phyloP scores from a whole-genome alignment of 1,140 invertebrate species.

The Aphis craccivora region DNA sequence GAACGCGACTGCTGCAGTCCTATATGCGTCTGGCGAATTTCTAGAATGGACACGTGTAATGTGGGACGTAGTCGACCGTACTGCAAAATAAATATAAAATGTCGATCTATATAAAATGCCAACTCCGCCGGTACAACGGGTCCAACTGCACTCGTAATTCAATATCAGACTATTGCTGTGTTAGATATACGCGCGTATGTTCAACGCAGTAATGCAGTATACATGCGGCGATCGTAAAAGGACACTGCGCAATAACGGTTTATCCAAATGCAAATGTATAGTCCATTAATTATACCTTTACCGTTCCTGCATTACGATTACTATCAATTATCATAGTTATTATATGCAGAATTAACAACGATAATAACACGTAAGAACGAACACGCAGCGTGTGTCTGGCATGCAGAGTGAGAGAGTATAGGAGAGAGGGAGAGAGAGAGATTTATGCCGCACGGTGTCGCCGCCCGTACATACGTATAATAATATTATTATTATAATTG shows the following conservation, averaged over 20 bases:
- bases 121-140: background rate
- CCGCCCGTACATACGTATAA: background rate
- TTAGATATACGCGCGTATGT: background rate
- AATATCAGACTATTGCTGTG: background rate
- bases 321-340: constrained; percentile 16
- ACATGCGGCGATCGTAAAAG: constrained; percentile 19
- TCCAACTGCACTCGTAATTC: background rate
- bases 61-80: background rate
- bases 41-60: background rate
- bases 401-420: background rate
- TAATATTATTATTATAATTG: constrained; percentile 8
- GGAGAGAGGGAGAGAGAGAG: background rate
- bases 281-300: constrained; percentile 38
- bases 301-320: background rate
- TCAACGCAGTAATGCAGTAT: background rate
- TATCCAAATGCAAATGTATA: constrained; percentile 22
- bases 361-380: constrained; percentile 35
- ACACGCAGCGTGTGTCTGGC: background rate
- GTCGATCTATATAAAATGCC: background rate
- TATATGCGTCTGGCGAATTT: background rate
- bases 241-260: constrained; percentile 33
- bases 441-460: constrained; percentile 6
- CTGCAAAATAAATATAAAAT: background rate
- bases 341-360: constrained; percentile 10
- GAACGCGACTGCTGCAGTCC: no score